Evolutionary conservation across 2,113 vertebrate species (phyloP).

Genomic region (Meles meles): DNA sequence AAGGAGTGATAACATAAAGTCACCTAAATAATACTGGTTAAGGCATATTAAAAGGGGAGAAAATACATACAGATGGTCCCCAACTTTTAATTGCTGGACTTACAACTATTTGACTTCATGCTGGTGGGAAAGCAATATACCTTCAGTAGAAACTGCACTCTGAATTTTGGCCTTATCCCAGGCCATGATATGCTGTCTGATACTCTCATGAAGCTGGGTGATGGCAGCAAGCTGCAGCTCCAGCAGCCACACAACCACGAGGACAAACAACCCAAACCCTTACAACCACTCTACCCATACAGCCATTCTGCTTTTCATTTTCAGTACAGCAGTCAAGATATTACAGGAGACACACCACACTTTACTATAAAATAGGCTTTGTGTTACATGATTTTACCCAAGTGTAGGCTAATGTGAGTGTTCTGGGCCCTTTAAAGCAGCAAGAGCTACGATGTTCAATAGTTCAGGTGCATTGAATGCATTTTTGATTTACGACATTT

Average conservation of each 20-base stretch:
- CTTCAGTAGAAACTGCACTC: not conserved
- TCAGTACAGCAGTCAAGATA: not conserved
- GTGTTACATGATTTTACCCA: not conserved
- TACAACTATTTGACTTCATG: not conserved
- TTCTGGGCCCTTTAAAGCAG: not conserved
- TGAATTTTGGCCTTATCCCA: not conserved
- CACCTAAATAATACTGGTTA: not conserved
- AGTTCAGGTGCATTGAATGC: not conserved
- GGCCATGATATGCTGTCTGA: not conserved
- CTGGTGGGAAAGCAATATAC: not conserved
- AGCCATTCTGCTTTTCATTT: not conserved
- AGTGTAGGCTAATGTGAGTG: not conserved
- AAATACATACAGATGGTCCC: not conserved
- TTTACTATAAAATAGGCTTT: not conserved
- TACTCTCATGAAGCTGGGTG: not conserved
- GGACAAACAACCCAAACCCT: not conserved
- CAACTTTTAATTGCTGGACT: not conserved
- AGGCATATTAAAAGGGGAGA: not conserved
- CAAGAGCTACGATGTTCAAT: not conserved
- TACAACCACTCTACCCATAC: not conserved
- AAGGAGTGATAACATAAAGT: not conserved
- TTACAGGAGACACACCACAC: not conserved
- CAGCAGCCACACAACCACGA: rapidly evolving
- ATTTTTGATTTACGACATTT: not conserved
- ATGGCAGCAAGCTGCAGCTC: not conserved